Conservation (phyloP, 2,888 invertebrate genomes). For the Leptinotarsa tumamoca region DNA sequence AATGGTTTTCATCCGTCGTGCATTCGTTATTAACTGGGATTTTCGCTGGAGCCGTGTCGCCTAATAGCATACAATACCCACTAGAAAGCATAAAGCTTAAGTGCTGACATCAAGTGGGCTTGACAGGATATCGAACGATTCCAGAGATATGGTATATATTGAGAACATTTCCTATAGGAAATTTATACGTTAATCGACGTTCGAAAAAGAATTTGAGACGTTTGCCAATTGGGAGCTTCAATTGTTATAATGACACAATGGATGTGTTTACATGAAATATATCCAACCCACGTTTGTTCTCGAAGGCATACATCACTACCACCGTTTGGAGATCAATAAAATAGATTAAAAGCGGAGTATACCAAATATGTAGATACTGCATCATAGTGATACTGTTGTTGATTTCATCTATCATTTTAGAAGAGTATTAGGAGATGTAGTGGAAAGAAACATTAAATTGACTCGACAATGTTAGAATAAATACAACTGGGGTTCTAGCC, state of each 20-base stretch:
- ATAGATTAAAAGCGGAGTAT: too few relatives aligned
- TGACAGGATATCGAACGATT: constrained; percentile 15
- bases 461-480: too few relatives aligned
- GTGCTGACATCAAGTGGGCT: constrained; percentile 16
- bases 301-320: too few relatives aligned
- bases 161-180: not conserved
- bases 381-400: too few relatives aligned
- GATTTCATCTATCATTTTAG: too few relatives aligned
- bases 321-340: too few relatives aligned
- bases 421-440: too few relatives aligned
- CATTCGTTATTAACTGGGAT: not conserved
- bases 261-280: too few relatives aligned
- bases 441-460: too few relatives aligned
- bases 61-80: constrained; percentile 9
- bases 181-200: not conserved
- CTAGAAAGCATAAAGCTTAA: constrained; percentile 15
- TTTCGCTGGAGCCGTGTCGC: not conserved
- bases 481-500: too few relatives aligned
- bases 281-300: not conserved
- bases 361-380: too few relatives aligned
- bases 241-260: not conserved
- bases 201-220: not conserved
- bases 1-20: not conserved
- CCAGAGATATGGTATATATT: not conserved
- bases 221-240: not conserved